These are phyloP conservation scores for Rutilus rutilus DNA, from an alignment of 2,113 vertebrate genomes.

Conservation along the genomic window DNA sequence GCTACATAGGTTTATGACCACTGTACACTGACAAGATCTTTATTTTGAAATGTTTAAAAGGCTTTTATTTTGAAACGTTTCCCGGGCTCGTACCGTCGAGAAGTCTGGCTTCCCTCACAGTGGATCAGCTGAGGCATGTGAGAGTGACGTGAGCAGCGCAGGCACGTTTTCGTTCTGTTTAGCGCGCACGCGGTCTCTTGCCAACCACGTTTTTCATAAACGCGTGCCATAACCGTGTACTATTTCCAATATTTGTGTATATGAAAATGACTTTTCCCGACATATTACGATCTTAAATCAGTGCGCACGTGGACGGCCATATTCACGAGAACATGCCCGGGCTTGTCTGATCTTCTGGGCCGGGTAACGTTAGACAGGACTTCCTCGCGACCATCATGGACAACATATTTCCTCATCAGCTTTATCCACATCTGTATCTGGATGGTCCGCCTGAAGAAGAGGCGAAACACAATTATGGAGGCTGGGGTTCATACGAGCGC, in stretches of 20 bases:
- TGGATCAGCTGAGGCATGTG: constrained; percentile 3
- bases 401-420: constrained; percentile 64
- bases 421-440: constrained; percentile 69
- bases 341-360: constrained; percentile 6
- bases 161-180: constrained; percentile 1
- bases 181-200: background rate
- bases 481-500: constrained; percentile 66
- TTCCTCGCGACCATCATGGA: constrained; percentile 62
- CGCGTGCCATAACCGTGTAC: background rate
- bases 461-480: constrained; percentile 30
- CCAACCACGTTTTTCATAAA: background rate
- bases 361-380: background rate
- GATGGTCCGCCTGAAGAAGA: constrained; percentile 59
- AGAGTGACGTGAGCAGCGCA: background rate
- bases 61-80: constrained; percentile 24
- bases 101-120: background rate
- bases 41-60: background rate
- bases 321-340: constrained; percentile 26
- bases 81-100: background rate
- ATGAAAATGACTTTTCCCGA: background rate
- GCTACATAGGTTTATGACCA: background rate
- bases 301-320: background rate
- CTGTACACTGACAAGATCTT: background rate
- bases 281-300: background rate
- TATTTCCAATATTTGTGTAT: background rate